Conservation (phyloP, 2,797 vertebrate genomes). For the Eleutherodactylus coqui region DNA sequence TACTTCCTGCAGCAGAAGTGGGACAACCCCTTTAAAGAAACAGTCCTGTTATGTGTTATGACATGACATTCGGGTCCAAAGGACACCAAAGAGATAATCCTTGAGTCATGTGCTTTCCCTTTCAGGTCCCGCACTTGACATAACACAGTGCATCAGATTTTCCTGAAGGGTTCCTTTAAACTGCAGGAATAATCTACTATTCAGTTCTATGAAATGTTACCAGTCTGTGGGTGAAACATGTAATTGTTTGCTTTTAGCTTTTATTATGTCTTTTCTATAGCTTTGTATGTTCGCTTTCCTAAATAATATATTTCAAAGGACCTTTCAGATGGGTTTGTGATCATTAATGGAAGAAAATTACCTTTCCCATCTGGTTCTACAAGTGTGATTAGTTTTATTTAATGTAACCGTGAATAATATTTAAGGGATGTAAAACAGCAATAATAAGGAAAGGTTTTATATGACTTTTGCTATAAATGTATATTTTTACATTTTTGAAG, state of each 20-base stretch:
- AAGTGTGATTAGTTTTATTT: neutral
- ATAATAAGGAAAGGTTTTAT: conserved; percentile 1
- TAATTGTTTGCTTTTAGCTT: neutral
- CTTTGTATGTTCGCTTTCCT: neutral
- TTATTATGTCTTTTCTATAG: neutral
- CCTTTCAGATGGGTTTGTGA: neutral
- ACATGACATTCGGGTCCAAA: no score
- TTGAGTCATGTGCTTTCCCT: neutral
- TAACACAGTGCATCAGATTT: neutral
- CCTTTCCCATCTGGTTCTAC: neutral
- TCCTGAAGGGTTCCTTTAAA: neutral
- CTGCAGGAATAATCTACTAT: neutral
- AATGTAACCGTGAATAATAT: neutral
- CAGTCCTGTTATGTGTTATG: no score
- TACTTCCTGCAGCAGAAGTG: no score
- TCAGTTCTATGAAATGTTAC: neutral
- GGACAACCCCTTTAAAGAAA: no score
- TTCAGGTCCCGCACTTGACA: neutral
- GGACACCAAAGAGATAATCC: neutral
- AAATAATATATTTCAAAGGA: neutral
- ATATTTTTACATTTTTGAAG: conserved; percentile 56
- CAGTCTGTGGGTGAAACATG: neutral
- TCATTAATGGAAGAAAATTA: neutral
- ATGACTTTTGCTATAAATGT: conserved; percentile 37
- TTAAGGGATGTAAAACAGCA: neutral